Conservation (phyloP, 2,797 vertebrate genomes). For the Coregonus sp. region DNA sequence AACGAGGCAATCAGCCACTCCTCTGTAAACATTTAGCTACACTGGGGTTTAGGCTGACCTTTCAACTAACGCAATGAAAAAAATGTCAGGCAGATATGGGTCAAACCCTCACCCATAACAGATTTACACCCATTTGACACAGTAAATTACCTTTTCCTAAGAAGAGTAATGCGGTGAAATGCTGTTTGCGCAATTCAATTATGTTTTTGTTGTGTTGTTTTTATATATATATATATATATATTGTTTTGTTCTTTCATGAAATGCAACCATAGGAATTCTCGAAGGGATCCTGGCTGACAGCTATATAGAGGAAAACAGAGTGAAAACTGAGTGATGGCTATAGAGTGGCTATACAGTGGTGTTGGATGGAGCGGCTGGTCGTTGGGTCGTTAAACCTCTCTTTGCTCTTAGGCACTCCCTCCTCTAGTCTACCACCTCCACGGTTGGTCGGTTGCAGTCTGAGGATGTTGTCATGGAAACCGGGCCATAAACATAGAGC, state of each 20-base stretch:
- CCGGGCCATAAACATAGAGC: constrained; percentile 37
- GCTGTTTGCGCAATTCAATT: not conserved
- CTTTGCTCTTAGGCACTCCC: constrained; percentile 11
- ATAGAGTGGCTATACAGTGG: no score
- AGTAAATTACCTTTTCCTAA: constrained; percentile 29
- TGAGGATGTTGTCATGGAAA: constrained; percentile 46
- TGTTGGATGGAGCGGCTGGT: not conserved
- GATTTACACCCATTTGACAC: constrained; percentile 12
- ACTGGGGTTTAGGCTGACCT: constrained; percentile 39
- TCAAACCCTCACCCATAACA: constrained; percentile 23
- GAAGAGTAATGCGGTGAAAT: constrained; percentile 10
- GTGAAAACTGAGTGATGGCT: constrained; percentile 2
- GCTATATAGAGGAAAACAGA: not conserved
- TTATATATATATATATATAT: not conserved
- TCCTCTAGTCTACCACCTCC: not conserved
- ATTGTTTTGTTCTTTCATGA: constrained; percentile 5
- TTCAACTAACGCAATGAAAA: constrained; percentile 47
- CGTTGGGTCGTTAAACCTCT: not conserved
- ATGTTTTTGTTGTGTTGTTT: constrained; percentile 14
- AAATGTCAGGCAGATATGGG: constrained; percentile 22
- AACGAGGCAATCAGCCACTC: constrained; percentile 35
- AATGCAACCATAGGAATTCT: constrained; percentile 1
- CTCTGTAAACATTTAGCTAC: constrained; percentile 34
- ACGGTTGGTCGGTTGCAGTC: constrained; percentile 16
- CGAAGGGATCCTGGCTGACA: not conserved